phyloP scores from a whole-genome alignment of 2,888 invertebrate species.

The Globia sparganii region DNA sequence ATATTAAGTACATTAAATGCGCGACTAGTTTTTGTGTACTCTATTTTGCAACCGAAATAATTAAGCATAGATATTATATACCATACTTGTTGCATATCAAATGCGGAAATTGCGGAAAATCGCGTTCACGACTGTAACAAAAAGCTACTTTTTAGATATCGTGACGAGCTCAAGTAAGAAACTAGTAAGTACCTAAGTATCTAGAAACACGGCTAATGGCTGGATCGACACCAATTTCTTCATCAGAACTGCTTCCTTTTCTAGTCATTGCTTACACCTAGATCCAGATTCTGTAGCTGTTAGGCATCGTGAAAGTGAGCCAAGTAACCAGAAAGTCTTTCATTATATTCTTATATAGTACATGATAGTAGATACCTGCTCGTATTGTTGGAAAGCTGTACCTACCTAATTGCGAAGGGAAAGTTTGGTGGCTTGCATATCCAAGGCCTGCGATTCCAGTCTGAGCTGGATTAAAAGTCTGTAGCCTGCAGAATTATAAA shows the following conservation, averaged over 20 bases:
- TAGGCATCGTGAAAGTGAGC: conserved; percentile 70
- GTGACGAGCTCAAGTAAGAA: conserved; percentile 31
- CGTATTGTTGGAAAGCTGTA: conserved; percentile 67
- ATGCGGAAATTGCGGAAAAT: conserved; percentile 13
- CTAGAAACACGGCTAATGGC: conserved; percentile 42
- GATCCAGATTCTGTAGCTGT: conserved; percentile 57
- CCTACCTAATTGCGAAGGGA: conserved; percentile 66
- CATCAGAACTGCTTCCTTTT: conserved; percentile 55
- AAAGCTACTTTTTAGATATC: conserved; percentile 28
- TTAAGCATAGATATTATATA: background rate
- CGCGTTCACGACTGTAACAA: background rate
- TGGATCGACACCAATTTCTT: conserved; percentile 57
- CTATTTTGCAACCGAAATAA: background rate
- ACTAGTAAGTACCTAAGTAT: no score
- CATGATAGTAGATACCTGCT: conserved; percentile 14
- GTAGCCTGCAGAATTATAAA: background rate
- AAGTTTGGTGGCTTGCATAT: conserved; percentile 46
- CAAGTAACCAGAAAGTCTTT: conserved; percentile 67
- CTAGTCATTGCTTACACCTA: conserved; percentile 55
- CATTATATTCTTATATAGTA: conserved; percentile 53
- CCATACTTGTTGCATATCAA: background rate
- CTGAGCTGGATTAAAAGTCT: conserved; percentile 5
- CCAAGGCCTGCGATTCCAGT: conserved; percentile 28
- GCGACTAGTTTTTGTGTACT: background rate
- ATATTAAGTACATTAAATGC: background rate